Evolutionary conservation across 2,888 invertebrate species (phyloP).

Genomic region (Macrosiphum euphorbiae): DNA sequence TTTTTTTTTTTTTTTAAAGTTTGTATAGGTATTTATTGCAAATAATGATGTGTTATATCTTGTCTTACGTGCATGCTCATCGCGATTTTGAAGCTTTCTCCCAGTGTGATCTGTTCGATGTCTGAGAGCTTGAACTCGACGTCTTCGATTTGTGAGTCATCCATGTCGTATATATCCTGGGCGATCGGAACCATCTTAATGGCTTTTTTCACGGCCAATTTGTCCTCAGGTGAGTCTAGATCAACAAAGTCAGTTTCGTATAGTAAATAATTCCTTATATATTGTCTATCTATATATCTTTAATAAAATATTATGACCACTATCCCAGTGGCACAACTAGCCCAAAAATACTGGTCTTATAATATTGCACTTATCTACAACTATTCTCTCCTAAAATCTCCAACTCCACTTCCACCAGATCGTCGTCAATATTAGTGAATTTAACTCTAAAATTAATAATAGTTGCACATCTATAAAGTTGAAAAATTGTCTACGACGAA

Average conservation of each 20-base stretch:
- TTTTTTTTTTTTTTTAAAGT: neutral
- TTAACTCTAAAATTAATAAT: neutral
- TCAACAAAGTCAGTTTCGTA: neutral
- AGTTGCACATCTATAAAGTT: neutral
- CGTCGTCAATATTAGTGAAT: neutral
- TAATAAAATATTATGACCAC: too few species aligned
- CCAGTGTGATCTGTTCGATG: conserved; percentile 77
- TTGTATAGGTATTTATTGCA: neutral
- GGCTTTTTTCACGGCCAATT: conserved; percentile 78
- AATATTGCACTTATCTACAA: neutral
- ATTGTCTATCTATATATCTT: neutral
- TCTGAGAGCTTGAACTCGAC: conserved; percentile 78
- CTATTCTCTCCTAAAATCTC: neutral
- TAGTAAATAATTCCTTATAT: neutral
- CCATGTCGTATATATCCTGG: conserved; percentile 76
- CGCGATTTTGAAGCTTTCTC: conserved; percentile 78
- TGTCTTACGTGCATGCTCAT: conserved; percentile 75
- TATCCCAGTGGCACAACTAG: too few species aligned
- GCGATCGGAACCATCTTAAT: conserved; percentile 76
- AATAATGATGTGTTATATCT: neutral
- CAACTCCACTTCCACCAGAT: neutral
- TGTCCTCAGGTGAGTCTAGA: conserved; percentile 76
- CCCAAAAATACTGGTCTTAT: neutral
- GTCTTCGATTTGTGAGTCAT: conserved; percentile 75
- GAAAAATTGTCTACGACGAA: neutral